Evolutionary conservation across 2,113 vertebrate genomes (phyloP), one percentile per base, ranked within the genome.

Genomic region (Poicephalus meyeri): DNA sequence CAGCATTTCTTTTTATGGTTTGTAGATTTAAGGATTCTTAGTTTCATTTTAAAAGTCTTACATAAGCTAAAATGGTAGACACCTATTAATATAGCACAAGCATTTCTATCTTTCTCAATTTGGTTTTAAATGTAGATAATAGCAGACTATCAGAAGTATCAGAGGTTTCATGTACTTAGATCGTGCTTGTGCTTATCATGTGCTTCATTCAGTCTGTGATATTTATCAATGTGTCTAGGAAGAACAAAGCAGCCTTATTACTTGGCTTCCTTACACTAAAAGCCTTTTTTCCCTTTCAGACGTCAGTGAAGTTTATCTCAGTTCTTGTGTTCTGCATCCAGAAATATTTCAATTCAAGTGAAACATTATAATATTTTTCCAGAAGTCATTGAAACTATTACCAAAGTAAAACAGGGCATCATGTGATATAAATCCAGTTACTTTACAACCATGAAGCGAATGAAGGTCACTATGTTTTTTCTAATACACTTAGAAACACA

Each of bases 171-270:
- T 77, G 70, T 79, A 47, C 90, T 96, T 66, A 95, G 52, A 94
- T 91, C 66, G 68, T 82, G 33, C 55, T 88, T 76, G 41, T 96
- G 77, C 87, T 96, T 97, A 97, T 88, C 71, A 73, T 65, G 49
- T 90, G 46, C 14, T 92, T 93, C 82, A 71, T 91, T 94, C 85
- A 80, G 49, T 78, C 72, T 96, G 33, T 84, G 78, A 82, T 96
- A 96, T 97, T 96, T 97, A 97, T 96, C 73, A 80, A 20, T 66
- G 69, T 91, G 87, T 81, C 93, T 78, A 95, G 92, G 90, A 93
- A 97, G 93, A 97, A 95, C 60, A 97, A 98, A 97, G 87, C 65
- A 96, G 91, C 31, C 65, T 83, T 80, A 94, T 96, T 97, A 94
- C 69, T 89, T 88, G 58, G 21, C 64, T 94, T 97, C 47, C 64